Evolutionary conservation across 2,797 vertebrate species (phyloP).

Genomic region (Mormyrops attenuatus): DNA sequence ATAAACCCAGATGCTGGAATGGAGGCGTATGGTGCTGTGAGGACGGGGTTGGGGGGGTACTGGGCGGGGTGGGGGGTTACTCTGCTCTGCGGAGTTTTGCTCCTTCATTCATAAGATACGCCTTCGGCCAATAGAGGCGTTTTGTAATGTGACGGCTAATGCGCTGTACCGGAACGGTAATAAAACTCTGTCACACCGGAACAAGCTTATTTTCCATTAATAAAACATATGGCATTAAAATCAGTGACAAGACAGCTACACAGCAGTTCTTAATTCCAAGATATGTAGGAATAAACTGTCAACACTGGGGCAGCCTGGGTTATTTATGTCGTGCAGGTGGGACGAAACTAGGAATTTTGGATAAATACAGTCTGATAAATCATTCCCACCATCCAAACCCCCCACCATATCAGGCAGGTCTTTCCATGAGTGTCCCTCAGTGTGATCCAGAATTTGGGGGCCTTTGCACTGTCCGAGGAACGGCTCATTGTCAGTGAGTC

Average conservation of each 20-base stretch:
- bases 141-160: neutral
- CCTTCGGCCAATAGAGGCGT: neutral
- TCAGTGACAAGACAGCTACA: conserved; percentile 1
- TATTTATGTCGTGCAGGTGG: neutral
- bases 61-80: neutral
- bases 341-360: neutral
- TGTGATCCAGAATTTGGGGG: neutral
- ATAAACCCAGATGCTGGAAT: neutral
- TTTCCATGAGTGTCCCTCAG: neutral
- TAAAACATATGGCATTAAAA: neutral
- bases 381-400: neutral
- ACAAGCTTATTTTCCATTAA: neutral
- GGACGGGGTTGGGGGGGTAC: neutral
- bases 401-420: neutral
- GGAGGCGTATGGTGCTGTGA: neutral
- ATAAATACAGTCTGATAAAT: neutral
- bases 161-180: neutral
- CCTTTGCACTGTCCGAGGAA: neutral
- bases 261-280: neutral
- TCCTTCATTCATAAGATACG: neutral
- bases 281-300: neutral
- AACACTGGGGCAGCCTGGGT: neutral
- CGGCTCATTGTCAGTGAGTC: neutral
- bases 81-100: neutral
- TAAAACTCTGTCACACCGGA: neutral